These are phyloP conservation scores for Enteromius radiatus DNA, from an alignment of 2,797 vertebrate species.

Conservation along the genomic window DNA sequence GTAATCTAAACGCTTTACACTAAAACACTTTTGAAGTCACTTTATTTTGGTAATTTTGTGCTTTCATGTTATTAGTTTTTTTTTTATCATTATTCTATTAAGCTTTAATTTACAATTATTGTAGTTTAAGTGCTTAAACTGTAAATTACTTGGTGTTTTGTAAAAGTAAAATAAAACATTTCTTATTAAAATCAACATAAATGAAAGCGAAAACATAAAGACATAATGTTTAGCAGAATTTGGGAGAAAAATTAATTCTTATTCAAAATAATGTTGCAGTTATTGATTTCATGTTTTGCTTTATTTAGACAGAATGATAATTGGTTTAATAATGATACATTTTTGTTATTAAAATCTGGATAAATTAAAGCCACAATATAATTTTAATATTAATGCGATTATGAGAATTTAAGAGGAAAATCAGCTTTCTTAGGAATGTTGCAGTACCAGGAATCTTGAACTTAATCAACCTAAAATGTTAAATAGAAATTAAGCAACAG, in stretches of 20 bases:
- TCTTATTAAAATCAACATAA: too few relatives aligned
- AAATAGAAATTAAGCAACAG: neutral
- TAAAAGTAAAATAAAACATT: too few relatives aligned
- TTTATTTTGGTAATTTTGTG: too few relatives aligned
- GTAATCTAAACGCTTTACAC: too few relatives aligned
- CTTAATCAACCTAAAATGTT: neutral
- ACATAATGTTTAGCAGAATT: neutral
- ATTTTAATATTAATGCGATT: neutral
- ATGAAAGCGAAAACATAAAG: neutral
- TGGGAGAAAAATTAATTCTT: neutral
- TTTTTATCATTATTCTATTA: too few relatives aligned
- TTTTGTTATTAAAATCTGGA: neutral
- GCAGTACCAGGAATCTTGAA: neutral
- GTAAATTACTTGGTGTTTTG: neutral
- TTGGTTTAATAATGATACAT: neutral
- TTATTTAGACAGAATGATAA: neutral
- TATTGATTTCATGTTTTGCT: neutral
- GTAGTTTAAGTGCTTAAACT: too few relatives aligned
- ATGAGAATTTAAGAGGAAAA: neutral
- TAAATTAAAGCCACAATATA: neutral
- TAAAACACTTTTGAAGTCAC: too few relatives aligned
- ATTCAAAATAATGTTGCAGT: neutral
- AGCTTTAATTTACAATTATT: too few relatives aligned
- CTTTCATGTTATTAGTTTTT: too few relatives aligned
- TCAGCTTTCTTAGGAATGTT: neutral